phyloP scores from a whole-genome alignment of 2,113 vertebrate species.

The Procavia capensis region DNA sequence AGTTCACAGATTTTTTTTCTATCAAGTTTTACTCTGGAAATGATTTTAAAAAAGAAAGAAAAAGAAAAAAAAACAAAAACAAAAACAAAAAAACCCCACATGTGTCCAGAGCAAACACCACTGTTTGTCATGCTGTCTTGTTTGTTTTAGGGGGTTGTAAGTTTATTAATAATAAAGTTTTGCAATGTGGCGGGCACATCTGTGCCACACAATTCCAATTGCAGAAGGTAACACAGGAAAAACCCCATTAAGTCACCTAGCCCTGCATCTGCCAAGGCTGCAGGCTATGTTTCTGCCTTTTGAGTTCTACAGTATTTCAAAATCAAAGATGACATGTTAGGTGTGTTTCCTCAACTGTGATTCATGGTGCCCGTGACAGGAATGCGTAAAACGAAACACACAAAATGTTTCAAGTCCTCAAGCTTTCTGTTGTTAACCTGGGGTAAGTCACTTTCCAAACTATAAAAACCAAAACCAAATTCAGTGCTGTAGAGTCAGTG shows the following conservation, averaged over 20 bases:
- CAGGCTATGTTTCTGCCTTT: conserved; percentile 52
- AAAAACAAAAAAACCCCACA: conserved; percentile 9
- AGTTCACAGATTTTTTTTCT: conserved; percentile 32
- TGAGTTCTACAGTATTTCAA: conserved; percentile 35
- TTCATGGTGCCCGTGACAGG: not conserved
- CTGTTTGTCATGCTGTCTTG: conserved; percentile 5
- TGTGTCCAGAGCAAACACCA: conserved; percentile 28
- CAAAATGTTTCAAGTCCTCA: not conserved
- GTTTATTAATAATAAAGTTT: conserved; percentile 68
- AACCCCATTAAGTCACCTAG: conserved; percentile 37
- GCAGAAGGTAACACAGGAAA: conserved; percentile 56
- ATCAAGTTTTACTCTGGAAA: not conserved
- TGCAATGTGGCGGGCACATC: not conserved
- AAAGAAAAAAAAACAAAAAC: no score
- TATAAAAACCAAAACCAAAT: no score
- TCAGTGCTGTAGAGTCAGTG: no score
- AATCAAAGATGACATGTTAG: conserved; percentile 45
- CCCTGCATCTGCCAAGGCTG: conserved; percentile 24
- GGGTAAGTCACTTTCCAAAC: not conserved
- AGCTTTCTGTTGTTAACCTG: not conserved
- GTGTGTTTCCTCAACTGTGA: conserved; percentile 36
- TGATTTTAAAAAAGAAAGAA: no score
- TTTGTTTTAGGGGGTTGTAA: conserved; percentile 37
- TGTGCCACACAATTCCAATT: conserved; percentile 48
- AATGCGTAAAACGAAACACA: conserved; percentile 23